Evolutionary conservation across 1,140 invertebrate genomes (phyloP).

Genomic region (Cyclargus thomasi): DNA sequence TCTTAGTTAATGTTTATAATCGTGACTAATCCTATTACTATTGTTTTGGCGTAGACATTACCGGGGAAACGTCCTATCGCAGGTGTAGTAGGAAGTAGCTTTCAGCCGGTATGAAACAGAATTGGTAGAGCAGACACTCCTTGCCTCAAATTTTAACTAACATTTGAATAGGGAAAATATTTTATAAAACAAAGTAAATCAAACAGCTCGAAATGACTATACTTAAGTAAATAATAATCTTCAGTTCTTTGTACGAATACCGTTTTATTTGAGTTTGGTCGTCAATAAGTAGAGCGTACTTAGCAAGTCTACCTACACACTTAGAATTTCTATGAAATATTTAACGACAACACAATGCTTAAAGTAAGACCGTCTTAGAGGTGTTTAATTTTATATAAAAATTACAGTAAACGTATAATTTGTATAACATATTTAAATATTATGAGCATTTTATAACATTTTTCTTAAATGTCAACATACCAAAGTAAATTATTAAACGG

Average conservation of each 20-base stretch:
- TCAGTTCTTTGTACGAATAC: neutral
- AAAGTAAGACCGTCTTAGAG: too few relatives aligned
- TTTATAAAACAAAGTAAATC: too few relatives aligned
- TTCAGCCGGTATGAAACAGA: neutral
- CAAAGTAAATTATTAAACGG: neutral
- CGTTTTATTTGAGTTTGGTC: neutral
- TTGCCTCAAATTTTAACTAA: too few relatives aligned
- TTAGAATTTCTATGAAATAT: neutral
- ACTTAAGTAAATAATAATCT: too few relatives aligned
- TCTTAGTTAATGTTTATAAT: neutral
- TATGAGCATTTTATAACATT: neutral
- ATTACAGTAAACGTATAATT: neutral
- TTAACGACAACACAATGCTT: too few relatives aligned
- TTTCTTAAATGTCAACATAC: neutral
- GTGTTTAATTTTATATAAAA: neutral
- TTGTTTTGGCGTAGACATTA: neutral
- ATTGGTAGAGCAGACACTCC: neutral
- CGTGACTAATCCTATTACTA: neutral
- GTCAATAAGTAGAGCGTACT: neutral
- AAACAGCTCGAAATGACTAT: too few relatives aligned
- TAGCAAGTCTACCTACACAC: neutral
- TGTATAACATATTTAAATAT: neutral
- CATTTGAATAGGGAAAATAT: too few relatives aligned
- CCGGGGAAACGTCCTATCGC: neutral
- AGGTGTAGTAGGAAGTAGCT: neutral